These are phyloP conservation scores for Lasioglossum baleicum DNA, from an alignment of 1,140 invertebrate genomes.

Conservation along the genomic window DNA sequence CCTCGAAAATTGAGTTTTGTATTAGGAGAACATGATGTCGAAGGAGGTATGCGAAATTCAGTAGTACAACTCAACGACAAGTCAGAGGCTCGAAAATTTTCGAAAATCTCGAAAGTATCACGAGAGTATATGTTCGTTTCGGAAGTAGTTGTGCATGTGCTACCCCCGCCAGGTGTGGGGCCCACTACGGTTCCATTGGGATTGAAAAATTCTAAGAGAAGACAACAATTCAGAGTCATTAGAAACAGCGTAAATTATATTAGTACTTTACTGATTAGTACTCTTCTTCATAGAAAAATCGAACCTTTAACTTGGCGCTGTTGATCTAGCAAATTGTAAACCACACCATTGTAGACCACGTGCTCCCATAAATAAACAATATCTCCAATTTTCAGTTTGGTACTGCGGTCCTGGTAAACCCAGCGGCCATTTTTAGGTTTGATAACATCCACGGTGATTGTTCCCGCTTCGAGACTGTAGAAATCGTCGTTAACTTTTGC, in stretches of 20 bases:
- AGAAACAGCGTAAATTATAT: no score
- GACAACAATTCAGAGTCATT: no score
- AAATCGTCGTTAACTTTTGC: conserved; percentile 88
- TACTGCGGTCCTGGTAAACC: conserved; percentile 84
- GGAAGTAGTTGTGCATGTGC: conserved; percentile 53
- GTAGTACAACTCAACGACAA: no score
- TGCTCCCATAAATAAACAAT: conserved; percentile 88
- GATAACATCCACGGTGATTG: conserved; percentile 84
- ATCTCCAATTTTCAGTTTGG: conserved; percentile 83
- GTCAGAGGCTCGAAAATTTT: no score
- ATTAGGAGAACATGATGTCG: no score
- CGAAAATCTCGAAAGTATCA: no score
- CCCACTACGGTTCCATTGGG: conserved; percentile 45
- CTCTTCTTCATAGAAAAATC: conserved; percentile 18
- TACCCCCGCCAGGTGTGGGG: background rate
- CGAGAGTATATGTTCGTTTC: conserved; percentile 58
- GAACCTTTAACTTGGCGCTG: conserved; percentile 69
- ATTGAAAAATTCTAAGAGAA: conserved; percentile 67
- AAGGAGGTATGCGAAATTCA: no score
- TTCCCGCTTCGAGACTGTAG: conserved; percentile 85
- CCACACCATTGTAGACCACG: conserved; percentile 83
- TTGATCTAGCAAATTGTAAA: conserved; percentile 76
- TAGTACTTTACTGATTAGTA: no score
- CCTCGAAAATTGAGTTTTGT: no score
- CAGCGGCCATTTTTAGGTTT: conserved; percentile 84